Percentiles rank a stretch among this genome's conserved stretches.
phyloP scores from a whole-genome alignment of 2,113 vertebrate genomes.

The Notarius quadriscutis region DNA sequence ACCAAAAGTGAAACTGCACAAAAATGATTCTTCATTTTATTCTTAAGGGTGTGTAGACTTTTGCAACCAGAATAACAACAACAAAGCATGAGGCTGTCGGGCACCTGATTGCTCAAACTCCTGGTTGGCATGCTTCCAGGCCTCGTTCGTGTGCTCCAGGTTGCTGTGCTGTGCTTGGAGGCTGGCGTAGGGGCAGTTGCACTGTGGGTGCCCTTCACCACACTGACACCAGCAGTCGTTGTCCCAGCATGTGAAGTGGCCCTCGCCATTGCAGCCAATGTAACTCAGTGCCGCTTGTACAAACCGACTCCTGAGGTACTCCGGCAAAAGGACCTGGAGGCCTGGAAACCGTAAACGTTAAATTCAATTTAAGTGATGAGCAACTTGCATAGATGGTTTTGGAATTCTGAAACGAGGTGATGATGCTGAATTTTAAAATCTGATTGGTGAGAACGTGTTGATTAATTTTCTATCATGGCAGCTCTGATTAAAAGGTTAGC shows the following conservation, averaged over 20 bases:
- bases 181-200: conserved; percentile 89
- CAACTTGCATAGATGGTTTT: background rate
- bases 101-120: conserved; percentile 94
- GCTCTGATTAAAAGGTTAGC: background rate
- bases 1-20: background rate
- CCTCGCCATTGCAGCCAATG: conserved; percentile 89
- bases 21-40: background rate
- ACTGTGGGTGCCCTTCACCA: conserved; percentile 78
- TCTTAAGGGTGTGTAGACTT: background rate
- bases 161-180: conserved; percentile 84
- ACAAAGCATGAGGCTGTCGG: conserved; percentile 17
- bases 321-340: conserved; percentile 88
- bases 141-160: conserved; percentile 79
- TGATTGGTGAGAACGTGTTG: background rate
- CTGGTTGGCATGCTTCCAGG: conserved; percentile 78
- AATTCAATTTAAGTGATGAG: background rate
- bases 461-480: background rate
- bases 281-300: conserved; percentile 91
- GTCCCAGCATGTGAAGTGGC: conserved; percentile 83
- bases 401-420: no score
- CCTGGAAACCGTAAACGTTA: conserved; percentile 66
- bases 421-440: no score
- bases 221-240: conserved; percentile 94
- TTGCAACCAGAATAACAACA: background rate
- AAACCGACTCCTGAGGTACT: conserved; percentile 83